Evolutionary conservation across 2,113 vertebrate genomes (phyloP).

Genomic region (Carollia perspicillata): DNA sequence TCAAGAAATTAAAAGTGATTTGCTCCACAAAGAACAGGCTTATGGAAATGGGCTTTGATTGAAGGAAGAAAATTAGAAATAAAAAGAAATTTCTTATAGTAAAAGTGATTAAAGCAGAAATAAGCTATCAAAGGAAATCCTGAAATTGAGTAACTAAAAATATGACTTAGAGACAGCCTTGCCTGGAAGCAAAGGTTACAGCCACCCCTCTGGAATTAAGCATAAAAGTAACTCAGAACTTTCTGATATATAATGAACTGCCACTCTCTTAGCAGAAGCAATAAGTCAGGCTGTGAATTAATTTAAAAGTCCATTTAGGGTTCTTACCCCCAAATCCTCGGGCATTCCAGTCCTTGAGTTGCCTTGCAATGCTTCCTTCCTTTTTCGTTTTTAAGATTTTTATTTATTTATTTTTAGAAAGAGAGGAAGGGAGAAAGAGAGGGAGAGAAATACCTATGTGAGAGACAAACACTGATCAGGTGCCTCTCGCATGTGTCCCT

Average conservation of each 20-base stretch:
- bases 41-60: neutral
- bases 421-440: no score
- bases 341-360: neutral
- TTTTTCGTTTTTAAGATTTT: no score
- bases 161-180: neutral
- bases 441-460: no score
- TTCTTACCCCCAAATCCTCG: neutral
- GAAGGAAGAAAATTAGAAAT: neutral
- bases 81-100: slow-evolving; percentile 34
- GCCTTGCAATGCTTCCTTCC: neutral
- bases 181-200: neutral
- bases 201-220: neutral
- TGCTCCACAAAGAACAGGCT: slow-evolving; percentile 8
- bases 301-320: neutral
- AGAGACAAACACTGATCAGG: no score
- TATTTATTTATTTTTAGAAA: no score
- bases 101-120: slow-evolving; percentile 45
- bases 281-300: neutral
- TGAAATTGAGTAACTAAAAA: neutral
- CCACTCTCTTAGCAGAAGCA: neutral
- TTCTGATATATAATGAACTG: neutral
- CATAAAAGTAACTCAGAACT: neutral
- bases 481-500: no score
- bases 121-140: slow-evolving; percentile 31
- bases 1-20: slow-evolving; percentile 36